Evolutionary conservation across 2,113 vertebrate genomes (phyloP).

Genomic region (Pandion haliaetus): DNA sequence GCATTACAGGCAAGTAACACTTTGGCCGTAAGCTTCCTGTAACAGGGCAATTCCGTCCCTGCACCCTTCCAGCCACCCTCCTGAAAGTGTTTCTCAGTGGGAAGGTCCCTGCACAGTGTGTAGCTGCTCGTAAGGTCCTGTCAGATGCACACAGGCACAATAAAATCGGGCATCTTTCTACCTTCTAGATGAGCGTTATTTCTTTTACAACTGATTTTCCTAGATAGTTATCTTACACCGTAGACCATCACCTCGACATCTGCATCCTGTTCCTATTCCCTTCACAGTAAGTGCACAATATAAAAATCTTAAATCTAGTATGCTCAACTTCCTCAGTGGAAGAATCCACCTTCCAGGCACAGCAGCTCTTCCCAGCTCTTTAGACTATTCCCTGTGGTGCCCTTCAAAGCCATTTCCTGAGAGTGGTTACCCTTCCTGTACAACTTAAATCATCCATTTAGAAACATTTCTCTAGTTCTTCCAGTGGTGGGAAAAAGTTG

Average conservation of each 20-base stretch:
- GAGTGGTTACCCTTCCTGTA: background rate
- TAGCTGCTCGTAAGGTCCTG: background rate
- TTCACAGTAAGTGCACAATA: background rate
- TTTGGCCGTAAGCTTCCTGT: background rate
- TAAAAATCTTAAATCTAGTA: background rate
- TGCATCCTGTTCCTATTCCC: background rate
- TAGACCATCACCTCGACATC: background rate
- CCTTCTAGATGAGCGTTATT: background rate
- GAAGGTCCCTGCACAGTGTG: background rate
- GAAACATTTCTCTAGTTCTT: background rate
- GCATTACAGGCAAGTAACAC: background rate
- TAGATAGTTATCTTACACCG: background rate
- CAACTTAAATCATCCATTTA: background rate
- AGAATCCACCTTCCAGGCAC: background rate
- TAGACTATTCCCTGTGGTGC: background rate
- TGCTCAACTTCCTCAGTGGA: background rate
- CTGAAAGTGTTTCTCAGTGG: background rate
- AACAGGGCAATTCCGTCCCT: background rate
- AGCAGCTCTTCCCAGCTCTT: background rate
- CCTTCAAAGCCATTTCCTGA: conserved; percentile 8
- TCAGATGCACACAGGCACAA: background rate
- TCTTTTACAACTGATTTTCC: background rate
- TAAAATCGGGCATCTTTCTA: background rate
- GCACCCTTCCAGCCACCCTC: background rate
- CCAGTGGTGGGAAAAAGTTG: background rate